These are phyloP conservation scores for Hylaeus volcanicus DNA, from an alignment of 1,140 invertebrate genomes.

Conservation along the genomic window DNA sequence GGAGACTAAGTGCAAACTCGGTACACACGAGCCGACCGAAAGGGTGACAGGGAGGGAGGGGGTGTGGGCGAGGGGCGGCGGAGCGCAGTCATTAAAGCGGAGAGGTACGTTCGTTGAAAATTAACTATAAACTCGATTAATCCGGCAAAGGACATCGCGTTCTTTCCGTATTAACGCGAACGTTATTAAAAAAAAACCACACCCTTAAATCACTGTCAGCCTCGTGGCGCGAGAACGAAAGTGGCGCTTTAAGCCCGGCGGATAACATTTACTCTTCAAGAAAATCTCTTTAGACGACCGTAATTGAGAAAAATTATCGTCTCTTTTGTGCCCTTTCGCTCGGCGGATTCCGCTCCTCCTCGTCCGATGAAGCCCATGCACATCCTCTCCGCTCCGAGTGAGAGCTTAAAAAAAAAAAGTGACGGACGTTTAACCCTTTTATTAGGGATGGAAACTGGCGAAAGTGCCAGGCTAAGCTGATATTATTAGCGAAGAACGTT, in stretches of 20 bases:
- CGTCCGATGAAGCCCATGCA: neutral
- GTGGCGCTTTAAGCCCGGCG: constrained; percentile 31
- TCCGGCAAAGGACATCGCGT: constrained; percentile 47
- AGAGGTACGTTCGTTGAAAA: constrained; percentile 55
- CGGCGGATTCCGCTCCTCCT: neutral
- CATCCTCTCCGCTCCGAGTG: neutral
- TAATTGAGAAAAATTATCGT: constrained; percentile 39
- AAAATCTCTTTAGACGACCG: constrained; percentile 28
- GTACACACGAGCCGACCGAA: constrained; percentile 28
- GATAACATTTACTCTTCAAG: constrained; percentile 35
- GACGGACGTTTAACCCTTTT: constrained; percentile 1
- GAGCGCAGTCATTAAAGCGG: constrained; percentile 53
- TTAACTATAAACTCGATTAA: constrained; percentile 65
- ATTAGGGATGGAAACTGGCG: neutral
- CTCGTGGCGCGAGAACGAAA: constrained; percentile 3
- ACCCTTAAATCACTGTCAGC: constrained; percentile 45
- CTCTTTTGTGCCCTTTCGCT: neutral
- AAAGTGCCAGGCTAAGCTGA: neutral
- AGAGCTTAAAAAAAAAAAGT: neutral
- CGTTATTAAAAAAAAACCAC: constrained; percentile 41
- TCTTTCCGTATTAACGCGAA: constrained; percentile 49
- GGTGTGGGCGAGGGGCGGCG: neutral
- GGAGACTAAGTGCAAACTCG: constrained; percentile 41
- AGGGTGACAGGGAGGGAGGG: neutral
- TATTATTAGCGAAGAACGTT: too few species aligned